These are phyloP conservation scores for Bettongia penicillata DNA, from an alignment of 2,113 vertebrate genomes.

Conservation along the genomic window DNA sequence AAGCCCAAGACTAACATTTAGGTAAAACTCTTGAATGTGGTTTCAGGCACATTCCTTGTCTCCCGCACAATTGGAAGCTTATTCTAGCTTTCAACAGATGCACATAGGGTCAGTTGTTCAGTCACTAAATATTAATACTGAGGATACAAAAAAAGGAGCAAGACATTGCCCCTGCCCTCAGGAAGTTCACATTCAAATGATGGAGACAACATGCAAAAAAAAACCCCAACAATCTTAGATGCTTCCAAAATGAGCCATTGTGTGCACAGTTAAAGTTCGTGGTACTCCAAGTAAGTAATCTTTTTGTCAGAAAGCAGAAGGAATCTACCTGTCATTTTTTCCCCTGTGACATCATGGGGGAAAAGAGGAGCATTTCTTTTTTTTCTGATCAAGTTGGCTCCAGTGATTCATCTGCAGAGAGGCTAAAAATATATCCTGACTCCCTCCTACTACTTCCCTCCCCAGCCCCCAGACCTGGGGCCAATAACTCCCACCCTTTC, in stretches of 20 bases:
- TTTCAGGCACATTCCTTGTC: neutral
- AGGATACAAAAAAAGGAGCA: neutral
- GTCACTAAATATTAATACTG: neutral
- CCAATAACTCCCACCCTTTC: neutral
- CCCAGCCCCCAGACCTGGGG: fast-evolving
- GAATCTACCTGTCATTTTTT: neutral
- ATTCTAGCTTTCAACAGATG: neutral
- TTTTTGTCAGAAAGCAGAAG: neutral
- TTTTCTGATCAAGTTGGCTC: neutral
- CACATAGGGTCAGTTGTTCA: neutral
- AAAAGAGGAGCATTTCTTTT: neutral
- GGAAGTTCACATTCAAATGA: neutral
- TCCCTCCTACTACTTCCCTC: neutral
- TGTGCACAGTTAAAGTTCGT: neutral
- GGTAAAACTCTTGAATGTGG: neutral
- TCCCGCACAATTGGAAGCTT: neutral
- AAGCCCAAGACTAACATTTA: neutral
- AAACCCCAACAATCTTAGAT: neutral
- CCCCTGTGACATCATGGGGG: neutral
- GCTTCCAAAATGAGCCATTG: neutral
- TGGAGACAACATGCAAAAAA: neutral
- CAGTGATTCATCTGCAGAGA: neutral
- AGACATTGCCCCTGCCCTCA: neutral
- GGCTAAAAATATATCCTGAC: neutral
- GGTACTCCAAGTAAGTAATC: neutral